A percentile compares a stretch with the other conserved stretches of the same genome.
phyloP scores from a whole-genome alignment of 2,113 vertebrate genomes.

The Holacanthus passer region DNA sequence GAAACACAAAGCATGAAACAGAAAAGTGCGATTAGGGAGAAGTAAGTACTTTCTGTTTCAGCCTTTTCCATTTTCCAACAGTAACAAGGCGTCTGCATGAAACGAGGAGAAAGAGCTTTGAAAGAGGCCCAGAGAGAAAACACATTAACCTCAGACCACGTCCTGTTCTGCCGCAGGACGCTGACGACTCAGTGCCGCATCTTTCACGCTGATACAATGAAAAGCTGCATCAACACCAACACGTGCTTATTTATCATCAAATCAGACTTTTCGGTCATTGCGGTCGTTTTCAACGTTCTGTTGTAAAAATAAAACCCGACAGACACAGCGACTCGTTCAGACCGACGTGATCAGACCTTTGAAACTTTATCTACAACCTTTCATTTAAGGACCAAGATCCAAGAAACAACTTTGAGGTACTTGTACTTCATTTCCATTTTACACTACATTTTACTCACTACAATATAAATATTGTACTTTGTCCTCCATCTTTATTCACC shows the following conservation, averaged over 20 bases:
- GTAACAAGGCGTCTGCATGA: constrained; percentile 3
- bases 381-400: too few species aligned
- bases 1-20: neutral
- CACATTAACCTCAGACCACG: constrained; percentile 22
- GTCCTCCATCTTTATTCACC: too few species aligned
- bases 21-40: neutral
- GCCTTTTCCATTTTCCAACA: neutral
- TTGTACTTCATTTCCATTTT: too few species aligned
- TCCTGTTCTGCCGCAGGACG: neutral
- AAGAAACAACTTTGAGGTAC: too few species aligned
- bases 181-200: neutral
- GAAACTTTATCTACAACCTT: too few species aligned
- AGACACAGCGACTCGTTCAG: too few species aligned
- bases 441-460: too few species aligned
- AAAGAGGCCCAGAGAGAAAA: constrained; percentile 21
- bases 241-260: neutral
- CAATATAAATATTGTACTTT: too few species aligned
- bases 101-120: neutral
- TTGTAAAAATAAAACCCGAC: too few species aligned
- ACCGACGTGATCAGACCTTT: too few species aligned
- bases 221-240: neutral
- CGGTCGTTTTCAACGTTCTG: too few species aligned
- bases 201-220: neutral
- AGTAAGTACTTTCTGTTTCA: neutral
- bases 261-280: neutral